phyloP scores from a whole-genome alignment of 2,888 invertebrate genomes.

The Hypercompe scribonia region DNA sequence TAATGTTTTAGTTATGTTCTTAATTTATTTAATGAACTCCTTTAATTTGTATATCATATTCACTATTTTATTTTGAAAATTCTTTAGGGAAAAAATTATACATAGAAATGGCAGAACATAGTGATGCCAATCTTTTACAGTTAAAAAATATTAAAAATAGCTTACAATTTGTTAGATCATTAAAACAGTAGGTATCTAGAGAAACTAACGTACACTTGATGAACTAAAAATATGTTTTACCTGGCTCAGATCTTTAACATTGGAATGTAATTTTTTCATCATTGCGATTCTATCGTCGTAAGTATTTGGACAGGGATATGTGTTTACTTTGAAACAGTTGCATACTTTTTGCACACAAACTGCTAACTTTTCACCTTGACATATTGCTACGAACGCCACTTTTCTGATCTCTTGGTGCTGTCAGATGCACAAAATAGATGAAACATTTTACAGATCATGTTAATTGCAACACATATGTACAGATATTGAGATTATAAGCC shows the following conservation, averaged over 20 bases:
- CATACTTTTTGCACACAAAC: slow-evolving; percentile 94
- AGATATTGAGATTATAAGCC: neutral
- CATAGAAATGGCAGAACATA: too few relatives aligned
- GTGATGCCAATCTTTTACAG: too few relatives aligned
- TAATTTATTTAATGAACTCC: neutral
- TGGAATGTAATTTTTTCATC: slow-evolving; percentile 91
- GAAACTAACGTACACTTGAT: neutral
- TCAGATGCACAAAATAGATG: slow-evolving; percentile 20
- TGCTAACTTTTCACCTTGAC: slow-evolving; percentile 95
- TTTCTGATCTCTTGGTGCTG: slow-evolving; percentile 94
- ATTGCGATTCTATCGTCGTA: slow-evolving; percentile 91
- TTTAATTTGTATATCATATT: neutral
- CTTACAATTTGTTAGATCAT: too few relatives aligned
- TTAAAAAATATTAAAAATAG: too few relatives aligned
- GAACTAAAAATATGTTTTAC: slow-evolving; percentile 66
- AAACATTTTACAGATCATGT: neutral
- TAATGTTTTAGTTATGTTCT: slow-evolving; percentile 14
- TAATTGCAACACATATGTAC: neutral
- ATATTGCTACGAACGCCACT: slow-evolving; percentile 93
- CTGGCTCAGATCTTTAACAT: slow-evolving; percentile 92
- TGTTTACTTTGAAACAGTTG: slow-evolving; percentile 94
- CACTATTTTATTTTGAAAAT: too few relatives aligned
- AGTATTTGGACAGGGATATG: slow-evolving; percentile 95
- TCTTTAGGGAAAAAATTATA: too few relatives aligned
- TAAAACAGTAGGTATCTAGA: neutral